phyloP scores from a whole-genome alignment of 2,113 vertebrate species.

The Euleptes europaea region DNA sequence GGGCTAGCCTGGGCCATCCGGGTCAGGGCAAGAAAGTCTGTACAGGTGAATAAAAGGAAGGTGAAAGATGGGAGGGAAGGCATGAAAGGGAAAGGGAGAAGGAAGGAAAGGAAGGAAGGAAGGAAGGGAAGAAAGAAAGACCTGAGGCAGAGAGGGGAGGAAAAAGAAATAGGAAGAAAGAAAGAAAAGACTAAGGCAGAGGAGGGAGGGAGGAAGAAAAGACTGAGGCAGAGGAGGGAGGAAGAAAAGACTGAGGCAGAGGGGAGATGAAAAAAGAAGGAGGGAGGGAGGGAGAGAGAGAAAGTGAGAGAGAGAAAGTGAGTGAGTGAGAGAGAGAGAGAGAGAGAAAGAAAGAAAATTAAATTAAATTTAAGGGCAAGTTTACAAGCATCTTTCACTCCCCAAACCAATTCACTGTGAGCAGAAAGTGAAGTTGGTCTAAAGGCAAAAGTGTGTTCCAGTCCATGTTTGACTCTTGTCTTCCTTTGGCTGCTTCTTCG shows the following conservation, averaged over 20 bases:
- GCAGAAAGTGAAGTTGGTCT: too few relatives aligned
- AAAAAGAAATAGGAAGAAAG: too few relatives aligned
- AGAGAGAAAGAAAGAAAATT: neutral
- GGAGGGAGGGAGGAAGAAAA: neutral
- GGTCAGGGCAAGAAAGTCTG: too few relatives aligned
- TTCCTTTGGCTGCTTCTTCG: neutral
- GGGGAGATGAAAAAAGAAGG: neutral
- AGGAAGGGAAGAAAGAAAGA: too few relatives aligned
- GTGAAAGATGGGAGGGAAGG: neutral
- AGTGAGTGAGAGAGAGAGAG: neutral
- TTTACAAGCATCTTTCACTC: too few relatives aligned
- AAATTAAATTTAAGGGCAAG: slow-evolving; percentile 1
- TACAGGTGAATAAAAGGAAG: neutral
- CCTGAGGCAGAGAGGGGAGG: too few relatives aligned
- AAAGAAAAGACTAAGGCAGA: too few relatives aligned
- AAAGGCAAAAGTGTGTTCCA: neutral
- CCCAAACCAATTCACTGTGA: too few relatives aligned
- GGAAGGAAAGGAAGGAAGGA: neutral
- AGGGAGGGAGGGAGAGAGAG: neutral
- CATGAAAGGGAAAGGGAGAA: too few relatives aligned
- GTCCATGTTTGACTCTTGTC: neutral
- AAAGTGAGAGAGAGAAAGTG: too few relatives aligned
- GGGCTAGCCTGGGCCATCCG: too few relatives aligned
- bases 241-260: neutral
- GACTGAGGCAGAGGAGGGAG: rapidly evolving